phyloP scores from a whole-genome alignment of 2,113 vertebrate genomes.

The Sinocyclocheilus anophthalmus region DNA sequence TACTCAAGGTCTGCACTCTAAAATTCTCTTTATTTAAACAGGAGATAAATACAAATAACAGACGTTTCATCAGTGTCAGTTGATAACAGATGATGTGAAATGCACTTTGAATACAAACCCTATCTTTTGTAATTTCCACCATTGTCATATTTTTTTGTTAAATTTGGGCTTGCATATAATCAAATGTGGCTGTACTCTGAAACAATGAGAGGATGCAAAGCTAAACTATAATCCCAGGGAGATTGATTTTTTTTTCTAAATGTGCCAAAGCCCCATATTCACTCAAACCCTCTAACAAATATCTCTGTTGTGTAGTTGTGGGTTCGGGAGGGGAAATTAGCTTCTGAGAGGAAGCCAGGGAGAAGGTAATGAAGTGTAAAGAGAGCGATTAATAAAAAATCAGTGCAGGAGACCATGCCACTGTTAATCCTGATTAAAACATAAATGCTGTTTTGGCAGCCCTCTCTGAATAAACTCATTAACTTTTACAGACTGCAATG shows the following conservation, averaged over 20 bases:
- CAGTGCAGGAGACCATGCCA: conserved; percentile 55
- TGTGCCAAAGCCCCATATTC: conserved; percentile 33
- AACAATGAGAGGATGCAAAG: background rate
- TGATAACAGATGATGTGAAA: background rate
- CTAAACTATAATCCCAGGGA: conserved; percentile 11
- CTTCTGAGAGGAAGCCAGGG: conserved; percentile 18
- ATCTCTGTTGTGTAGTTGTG: conserved; percentile 26
- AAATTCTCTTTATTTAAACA: no score
- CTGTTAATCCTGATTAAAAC: conserved; percentile 81
- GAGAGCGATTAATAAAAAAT: conserved; percentile 70
- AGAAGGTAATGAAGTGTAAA: conserved; percentile 58
- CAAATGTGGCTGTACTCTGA: background rate
- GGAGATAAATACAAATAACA: no score
- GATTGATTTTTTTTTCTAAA: conserved; percentile 23
- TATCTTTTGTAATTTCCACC: no score
- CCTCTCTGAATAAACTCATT: conserved; percentile 84
- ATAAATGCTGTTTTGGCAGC: conserved; percentile 75
- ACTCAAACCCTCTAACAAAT: conserved; percentile 30
- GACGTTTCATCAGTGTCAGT: no score
- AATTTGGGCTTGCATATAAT: background rate
- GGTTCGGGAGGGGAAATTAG: background rate
- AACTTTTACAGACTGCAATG: conserved; percentile 57
- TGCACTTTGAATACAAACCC: background rate
- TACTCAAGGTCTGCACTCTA: no score
- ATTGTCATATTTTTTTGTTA: background rate